Conservation (phyloP, 1,140 invertebrate species). For the Aphidius ervi region DNA sequence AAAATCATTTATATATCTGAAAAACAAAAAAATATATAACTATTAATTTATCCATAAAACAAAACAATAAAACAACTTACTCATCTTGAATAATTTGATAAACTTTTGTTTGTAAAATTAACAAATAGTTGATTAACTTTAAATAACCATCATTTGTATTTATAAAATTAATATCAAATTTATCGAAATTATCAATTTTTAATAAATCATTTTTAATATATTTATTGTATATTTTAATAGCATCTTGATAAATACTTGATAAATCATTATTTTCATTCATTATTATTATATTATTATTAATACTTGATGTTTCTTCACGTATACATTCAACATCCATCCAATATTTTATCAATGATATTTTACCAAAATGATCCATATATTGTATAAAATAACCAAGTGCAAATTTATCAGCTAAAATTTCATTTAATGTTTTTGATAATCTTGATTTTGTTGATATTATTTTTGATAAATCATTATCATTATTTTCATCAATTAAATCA, state of each 20-base stretch:
- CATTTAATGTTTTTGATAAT: slow-evolving; percentile 61
- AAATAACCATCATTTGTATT: slow-evolving; percentile 39
- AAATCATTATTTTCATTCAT: slow-evolving; percentile 21
- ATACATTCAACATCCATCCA: slow-evolving; percentile 73
- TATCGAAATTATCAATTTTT: slow-evolving; percentile 45
- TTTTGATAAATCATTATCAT: slow-evolving; percentile 28
- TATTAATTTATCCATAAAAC: neutral
- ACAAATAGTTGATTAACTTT: slow-evolving; percentile 39
- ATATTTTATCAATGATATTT: slow-evolving; percentile 61
- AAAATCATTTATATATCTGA: slow-evolving; percentile 63
- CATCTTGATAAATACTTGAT: slow-evolving; percentile 45
- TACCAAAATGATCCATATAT: slow-evolving; percentile 63
- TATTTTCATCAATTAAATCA: slow-evolving; percentile 45
- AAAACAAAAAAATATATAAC: slow-evolving; percentile 30
- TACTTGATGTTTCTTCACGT: slow-evolving; percentile 47
- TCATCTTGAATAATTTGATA: slow-evolving; percentile 44
- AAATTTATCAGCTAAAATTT: slow-evolving; percentile 65
- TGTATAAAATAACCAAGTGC: slow-evolving; percentile 72
- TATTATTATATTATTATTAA: slow-evolving; percentile 25
- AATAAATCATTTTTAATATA: slow-evolving; percentile 52
- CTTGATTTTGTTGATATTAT: slow-evolving; percentile 47
- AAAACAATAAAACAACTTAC: slow-evolving; percentile 31
- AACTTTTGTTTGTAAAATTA: slow-evolving; percentile 38
- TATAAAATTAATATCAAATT: slow-evolving; percentile 48
- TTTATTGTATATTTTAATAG: slow-evolving; percentile 54